Base-by-base conservation (phyloP, 2,888 invertebrate species). In the Monopis laevigella region DNA sequence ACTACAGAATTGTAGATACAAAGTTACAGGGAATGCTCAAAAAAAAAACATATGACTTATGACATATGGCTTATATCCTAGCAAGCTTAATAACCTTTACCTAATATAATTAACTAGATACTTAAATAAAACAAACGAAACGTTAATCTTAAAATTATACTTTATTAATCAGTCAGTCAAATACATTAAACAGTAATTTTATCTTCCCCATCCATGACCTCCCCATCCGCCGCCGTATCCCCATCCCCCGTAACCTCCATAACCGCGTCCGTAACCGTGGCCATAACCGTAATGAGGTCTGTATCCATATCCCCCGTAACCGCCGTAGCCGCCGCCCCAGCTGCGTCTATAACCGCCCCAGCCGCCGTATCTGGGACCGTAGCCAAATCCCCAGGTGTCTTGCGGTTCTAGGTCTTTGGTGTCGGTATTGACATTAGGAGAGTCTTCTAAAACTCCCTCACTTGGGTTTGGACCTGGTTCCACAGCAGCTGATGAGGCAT, bases 151-250 rank as follows among this genome's bases (percentile, higher is more conserved):
- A 16, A 32, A 17, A 17, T 8, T 17, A 32, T 17, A 2, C 2
- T 17, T 4, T 3, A 12, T 13, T 17, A 32, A 32, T 32, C 32
- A 32, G 32, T 32, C 32, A 21, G 11, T 29, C n/a, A 8, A 8
- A 29, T n/a, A n/a, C 16, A 12, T 36, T 24, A 6, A 24, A 24
- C 24, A 6, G 6, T 10, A 24, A 11, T 39, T n/a, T 48, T 47
- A 53, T 14, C 51, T 47, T 17, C 50, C 50, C 48, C 48, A 47
- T 29, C 50, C 46, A n/a, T 32, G 21, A 21, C 35, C 8, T 26
- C 41, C 35, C 19, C 13, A 41, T n/a, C 41, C 41, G 14, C 41
- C 41, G 8, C 41, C 34, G 17, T 36, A 36, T 19, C 36, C 46
- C 8, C 13, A 47, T 39, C 39, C 28, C 2, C 34, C 32, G 26